Percentiles rank a stretch among this genome's conserved stretches.
phyloP scores from a whole-genome alignment of 2,888 invertebrate species.

The Charanyca ferruginea region DNA sequence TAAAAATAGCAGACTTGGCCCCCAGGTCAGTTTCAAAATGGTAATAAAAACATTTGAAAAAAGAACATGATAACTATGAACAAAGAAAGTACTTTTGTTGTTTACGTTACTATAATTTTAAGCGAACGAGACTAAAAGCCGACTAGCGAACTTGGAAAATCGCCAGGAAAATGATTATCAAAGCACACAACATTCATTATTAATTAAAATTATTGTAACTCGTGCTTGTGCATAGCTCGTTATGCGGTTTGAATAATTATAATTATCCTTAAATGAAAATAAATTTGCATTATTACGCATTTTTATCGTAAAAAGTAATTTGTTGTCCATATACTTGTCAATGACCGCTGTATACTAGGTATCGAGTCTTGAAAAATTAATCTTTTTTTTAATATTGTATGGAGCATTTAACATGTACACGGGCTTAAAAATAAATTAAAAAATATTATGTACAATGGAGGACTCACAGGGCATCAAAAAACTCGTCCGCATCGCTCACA shows the following conservation, averaged over 20 bases:
- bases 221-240: no score
- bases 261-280: slow-evolving; percentile 53
- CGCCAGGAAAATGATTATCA: slow-evolving; percentile 18
- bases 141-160: slow-evolving; percentile 17
- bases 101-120: not conserved
- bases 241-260: slow-evolving; percentile 45
- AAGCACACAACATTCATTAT: not conserved
- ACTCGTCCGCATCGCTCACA: no score
- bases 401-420: no score
- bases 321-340: slow-evolving; percentile 23
- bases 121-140: not conserved
- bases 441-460: no score
- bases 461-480: no score
- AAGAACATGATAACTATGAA: not conserved
- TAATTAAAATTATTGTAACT: no score
- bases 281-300: slow-evolving; percentile 27
- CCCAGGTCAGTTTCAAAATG: no score
- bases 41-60: not conserved
- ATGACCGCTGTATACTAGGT: slow-evolving; percentile 9
- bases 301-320: slow-evolving; percentile 43
- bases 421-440: no score
- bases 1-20: no score
- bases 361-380: not conserved
- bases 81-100: not conserved
- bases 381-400: no score